Evolutionary conservation across 2,113 vertebrate species (phyloP).

Genomic region (Panthera tigris): DNA sequence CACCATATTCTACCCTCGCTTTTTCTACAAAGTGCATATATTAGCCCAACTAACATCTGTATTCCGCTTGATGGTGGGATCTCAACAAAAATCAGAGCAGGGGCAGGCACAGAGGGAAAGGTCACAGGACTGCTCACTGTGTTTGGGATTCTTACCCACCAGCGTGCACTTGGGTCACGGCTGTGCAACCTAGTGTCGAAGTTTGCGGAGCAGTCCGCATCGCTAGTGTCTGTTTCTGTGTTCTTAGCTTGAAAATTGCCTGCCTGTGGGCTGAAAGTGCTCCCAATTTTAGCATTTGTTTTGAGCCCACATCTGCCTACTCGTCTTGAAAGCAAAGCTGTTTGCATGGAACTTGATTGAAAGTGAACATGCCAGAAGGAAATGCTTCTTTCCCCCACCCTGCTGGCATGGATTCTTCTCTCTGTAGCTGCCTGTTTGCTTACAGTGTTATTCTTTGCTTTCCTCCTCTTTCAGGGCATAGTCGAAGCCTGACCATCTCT

Average conservation of each 20-base stretch:
- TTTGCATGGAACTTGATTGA: conserved; percentile 36
- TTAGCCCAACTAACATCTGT: background rate
- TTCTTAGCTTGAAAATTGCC: conserved; percentile 32
- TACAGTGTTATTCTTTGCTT: background rate
- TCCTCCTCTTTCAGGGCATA: background rate
- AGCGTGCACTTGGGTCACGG: background rate
- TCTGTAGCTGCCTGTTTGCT: background rate
- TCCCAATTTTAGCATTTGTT: conserved; percentile 57
- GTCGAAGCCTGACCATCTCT: background rate
- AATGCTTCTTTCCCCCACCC: background rate
- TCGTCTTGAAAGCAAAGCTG: conserved; percentile 54
- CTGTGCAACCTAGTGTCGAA: background rate
- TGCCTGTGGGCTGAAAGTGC: conserved; percentile 51
- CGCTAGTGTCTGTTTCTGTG: conserved; percentile 40
- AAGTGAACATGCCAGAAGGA: conserved; percentile 48
- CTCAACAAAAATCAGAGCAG: background rate
- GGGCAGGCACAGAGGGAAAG: background rate
- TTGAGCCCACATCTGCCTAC: conserved; percentile 59
- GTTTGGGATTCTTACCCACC: background rate
- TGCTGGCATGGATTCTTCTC: background rate
- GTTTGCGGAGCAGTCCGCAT: background rate
- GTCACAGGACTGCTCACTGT: accelerated
- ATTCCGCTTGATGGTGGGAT: background rate
- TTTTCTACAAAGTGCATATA: background rate
- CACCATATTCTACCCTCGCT: background rate